Evolutionary conservation across 1,140 invertebrate genomes (phyloP), one percentile per base, ranked within the genome.

Genomic region (Magallana gigas): DNA sequence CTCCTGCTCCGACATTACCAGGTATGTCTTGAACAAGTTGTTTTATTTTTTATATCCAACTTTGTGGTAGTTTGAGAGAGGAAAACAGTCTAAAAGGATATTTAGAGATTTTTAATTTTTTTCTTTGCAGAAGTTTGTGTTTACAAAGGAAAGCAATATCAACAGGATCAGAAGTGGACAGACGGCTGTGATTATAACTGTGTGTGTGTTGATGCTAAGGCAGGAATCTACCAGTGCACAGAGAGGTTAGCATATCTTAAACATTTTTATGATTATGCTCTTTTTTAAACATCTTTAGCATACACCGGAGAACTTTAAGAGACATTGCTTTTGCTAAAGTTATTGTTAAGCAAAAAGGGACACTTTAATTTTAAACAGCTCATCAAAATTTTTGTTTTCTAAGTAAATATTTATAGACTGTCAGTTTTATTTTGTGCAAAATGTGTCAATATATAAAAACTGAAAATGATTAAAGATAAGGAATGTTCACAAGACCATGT

Each of bases 171-270:
- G 85, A 91, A 90, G 88, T 92, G 92, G 92, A 87, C 91, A 83
- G 92, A 92, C 89, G 92, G 92, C 56, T 92, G 92, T 83, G 60
- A 92, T 8, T 92, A 92, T 83, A 88, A 90, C 88, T 92, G 91
- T 91, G 89, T 90, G 2, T 92, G 92, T 90, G 59, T 86, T 36
- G 89, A 93, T 90, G 89, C 89, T 48, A 92, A 90, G 82, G 91
- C 88, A 23, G 92, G 92, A 23, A 85, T 90, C 85, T 93, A 92
- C 86, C 87, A 88, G 36, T 93, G 92, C 81, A 88, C 87, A n/a
- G 88, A 92, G 80, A 91, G 89, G 91, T 92, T 48, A 48, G 36
- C 36, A 48, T 48, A 48, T 48, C 36, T 48, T 48, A 2, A 48
- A 48, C 36, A 48, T 48, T 48, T 48, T 48, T 5, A 48, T 48